Base-by-base conservation (phyloP, 1,140 invertebrate genomes). In the Phenacoccus solenopsis region DNA sequence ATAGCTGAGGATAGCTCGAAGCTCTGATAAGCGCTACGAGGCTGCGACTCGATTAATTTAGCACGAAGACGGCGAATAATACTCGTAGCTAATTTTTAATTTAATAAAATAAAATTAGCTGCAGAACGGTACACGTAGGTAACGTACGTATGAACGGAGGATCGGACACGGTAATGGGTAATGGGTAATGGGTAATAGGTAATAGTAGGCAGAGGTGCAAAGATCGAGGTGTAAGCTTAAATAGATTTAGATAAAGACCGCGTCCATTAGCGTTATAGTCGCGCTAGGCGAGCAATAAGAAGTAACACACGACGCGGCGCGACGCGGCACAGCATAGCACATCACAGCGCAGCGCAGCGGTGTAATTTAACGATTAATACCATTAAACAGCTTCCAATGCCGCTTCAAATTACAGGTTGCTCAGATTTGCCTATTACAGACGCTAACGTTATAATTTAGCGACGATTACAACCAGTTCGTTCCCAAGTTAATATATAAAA, bases 331-430 rank as follows among this genome's bases (percentile, higher is more conserved):
- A n/a, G n/a, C n/a, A n/a, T n/a, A n/a, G n/a, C n/a, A n/a, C n/a
- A n/a, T n/a, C n/a, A n/a, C n/a, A n/a, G n/a, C n/a, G n/a, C n/a
- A n/a, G n/a, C n/a, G n/a, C n/a, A n/a, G n/a, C 16, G 38, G 38
- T 49, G 38, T 49, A 49, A 49, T 49, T 49, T 49, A 49, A 49
- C 38, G 38, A 49, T 49, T 49, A 49, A 49, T 49, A 49, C 38
- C 38, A 49, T 49, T 49, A 49, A 49, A 49, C 38, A 49, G 38
- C 38, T 49, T 49, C 38, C 38, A 49, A 49, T 9, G 38, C 38
- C 38, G 38, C 38, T 49, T 49, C 38, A 49, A 49, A 49, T 49
- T 49, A 49, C 38, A 49, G 38, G 38, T 49, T 49, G 38, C 20
- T 49, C 20, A n/a, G 38, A 49, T 49, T 49, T 49, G 38, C 38